Percentiles rank a stretch among this genome's conserved stretches.
Conservation (phyloP, 2,888 invertebrate genomes). For the Sclerodermus sp. region DNA sequence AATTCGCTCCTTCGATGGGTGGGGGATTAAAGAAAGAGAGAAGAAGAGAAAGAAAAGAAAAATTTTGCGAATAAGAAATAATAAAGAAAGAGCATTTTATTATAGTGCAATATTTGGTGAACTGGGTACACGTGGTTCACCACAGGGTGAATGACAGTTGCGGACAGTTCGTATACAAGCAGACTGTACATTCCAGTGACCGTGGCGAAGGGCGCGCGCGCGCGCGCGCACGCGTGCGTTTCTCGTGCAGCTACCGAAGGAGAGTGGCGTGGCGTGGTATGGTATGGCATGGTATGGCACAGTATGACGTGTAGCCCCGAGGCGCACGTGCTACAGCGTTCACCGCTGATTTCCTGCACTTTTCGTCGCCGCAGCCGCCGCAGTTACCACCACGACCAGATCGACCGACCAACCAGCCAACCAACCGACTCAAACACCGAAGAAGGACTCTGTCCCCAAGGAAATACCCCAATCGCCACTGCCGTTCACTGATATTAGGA, state of each 20-base stretch:
- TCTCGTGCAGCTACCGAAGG: no score
- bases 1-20: no score
- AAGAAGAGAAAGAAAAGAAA: no score
- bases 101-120: background rate
- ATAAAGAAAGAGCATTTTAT: background rate
- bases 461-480: background rate
- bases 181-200: constrained; percentile 40
- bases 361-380: background rate
- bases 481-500: constrained; percentile 30
- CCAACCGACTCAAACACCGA: background rate
- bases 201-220: constrained; percentile 29
- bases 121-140: constrained; percentile 16
- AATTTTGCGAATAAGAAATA: no score
- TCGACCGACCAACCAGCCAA: no score
- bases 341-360: background rate
- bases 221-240: no score
- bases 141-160: constrained; percentile 35
- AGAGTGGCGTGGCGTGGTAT: no score
- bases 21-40: no score
- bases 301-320: background rate
- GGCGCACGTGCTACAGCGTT: constrained; percentile 22
- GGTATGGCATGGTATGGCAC: no score
- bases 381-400: no score
- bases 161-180: constrained; percentile 38
- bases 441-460: constrained; percentile 1